Base-by-base conservation (phyloP, 2,888 invertebrate species). In the Andrena dorsata region DNA sequence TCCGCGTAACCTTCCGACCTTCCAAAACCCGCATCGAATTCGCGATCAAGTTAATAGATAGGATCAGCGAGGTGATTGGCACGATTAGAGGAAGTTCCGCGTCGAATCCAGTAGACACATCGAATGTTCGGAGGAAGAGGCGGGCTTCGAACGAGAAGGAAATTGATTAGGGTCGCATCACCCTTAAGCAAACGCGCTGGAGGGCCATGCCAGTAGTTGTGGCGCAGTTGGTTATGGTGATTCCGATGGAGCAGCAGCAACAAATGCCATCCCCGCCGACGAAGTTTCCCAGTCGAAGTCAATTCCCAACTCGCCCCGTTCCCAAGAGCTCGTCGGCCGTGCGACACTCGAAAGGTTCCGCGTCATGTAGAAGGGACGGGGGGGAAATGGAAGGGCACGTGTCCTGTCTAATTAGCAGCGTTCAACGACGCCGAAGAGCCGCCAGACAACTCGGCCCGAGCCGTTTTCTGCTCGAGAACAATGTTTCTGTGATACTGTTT, bases 141-240 rank as follows among this genome's bases (percentile, higher is more conserved):
- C 7, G 20, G 16, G 7, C 63, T 77, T 41, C 35, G 66, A 77
- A 58, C 79, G 83, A 69, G 81, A 87, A 83, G 83, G 85, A 84
- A 88, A 89, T 88, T 88, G 86, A 88, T 87, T 87, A 85, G 83
- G 82, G 79, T 79, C 61, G 76, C 77, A 81, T 79, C 85, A 53
- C 64, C 77, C 73, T 83, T 81, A 80, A 85, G 82, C 78, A 83
- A 86, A 86, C 83, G 76, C 71, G 78, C 72, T 77, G 58, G 77
- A 78, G 73, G 75, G 65, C 64, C 74, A 58, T 74, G 69, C 61
- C 56, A 28, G 72, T 72, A 66, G 56, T 72, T 61, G 78, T 49
- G 73, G 47, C 30, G 26, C 51, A 53, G 68, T 16, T 72, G 49
- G 68, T 66, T 60, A 70, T 70, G 70, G 78, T 51, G 58, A 71